Base-by-base conservation (phyloP, 2,888 invertebrate genomes). In the Trissoscelio sp. region DNA sequence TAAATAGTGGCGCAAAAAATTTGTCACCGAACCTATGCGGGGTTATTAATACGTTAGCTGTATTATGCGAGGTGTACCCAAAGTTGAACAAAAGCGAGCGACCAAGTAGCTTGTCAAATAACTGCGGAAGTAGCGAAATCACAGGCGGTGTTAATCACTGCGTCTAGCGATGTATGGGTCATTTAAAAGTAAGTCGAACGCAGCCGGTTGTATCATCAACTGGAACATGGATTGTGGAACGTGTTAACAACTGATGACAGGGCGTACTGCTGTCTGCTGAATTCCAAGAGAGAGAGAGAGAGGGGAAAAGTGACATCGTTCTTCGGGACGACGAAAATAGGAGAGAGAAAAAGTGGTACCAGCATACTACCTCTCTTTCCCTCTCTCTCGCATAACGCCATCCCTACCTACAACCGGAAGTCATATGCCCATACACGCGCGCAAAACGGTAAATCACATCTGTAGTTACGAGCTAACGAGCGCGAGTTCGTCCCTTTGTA, bases 381-480 rank as follows among this genome's bases (percentile, higher is more conserved):
- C 77, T 72, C 79, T 79, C 79, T 60, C 67, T 69, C 64, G 28
- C 28, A 55, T 73, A 74, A 58, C 73, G 57, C 55, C 77, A 58
- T 58, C 66, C 75, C 79, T 77, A 77, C 73, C 72, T 70, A 53
- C 72, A 81, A 84, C 86, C 88, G 88, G 88, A 89, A 88, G 87
- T 89, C 90, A 89, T 90, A 91, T 90, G 91, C 91, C 89, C 88
- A 88, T 89, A 87, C 89, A 89, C 90, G 86, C 90, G 86, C 89
- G 90, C 85, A 90, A 89, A 90, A 89, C 91, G 91, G 91, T 91
- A 89, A 91, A 86, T 89, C 84, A 77, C 77, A 77, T 79, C 74
- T 82, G 70, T 64, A 79, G 79, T 81, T 73, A 72, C 74, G 62
- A 78, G 58, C 80, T 79, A 80, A 80, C 74, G 72, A 78, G 79